Evolutionary conservation across 2,888 invertebrate genomes (phyloP), one percentile per base, ranked within the genome.

Genomic region (Drosophila mimica): DNA sequence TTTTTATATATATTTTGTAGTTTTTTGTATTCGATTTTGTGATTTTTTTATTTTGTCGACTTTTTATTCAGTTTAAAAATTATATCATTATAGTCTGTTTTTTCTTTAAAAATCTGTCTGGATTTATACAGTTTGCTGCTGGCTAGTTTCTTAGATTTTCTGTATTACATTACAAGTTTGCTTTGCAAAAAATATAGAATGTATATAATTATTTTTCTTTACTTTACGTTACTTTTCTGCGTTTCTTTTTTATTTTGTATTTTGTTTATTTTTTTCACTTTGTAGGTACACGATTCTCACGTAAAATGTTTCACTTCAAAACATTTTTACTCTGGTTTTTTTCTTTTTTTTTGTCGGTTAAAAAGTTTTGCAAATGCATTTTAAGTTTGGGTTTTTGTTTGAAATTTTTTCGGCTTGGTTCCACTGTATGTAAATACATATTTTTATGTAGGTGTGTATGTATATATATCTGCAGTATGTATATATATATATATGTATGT

Each of bases 281-380:
- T 79, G 90, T 90, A 88, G 87, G 87, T 88, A 88, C 87, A 88
- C 87, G 90, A 88, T 90, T 88, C 90, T 88, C 87, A 88, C 86
- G 90, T 74, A 54, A 74, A 85, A 88, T 81, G 70, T 87, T 86
- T 60, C 63, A 61, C 73, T 49, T 68, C 65, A 54, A 66, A 87
- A 77, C 71, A 79, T 60, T 66, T 71, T 70, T 68, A 71, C 59
- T 75, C 62, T 61, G 52, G 48, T 30, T 52, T 63, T 60, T 17
- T 51, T 38, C 46, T 56, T n/a, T 52, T 63, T 63, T 61, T 61
- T 67, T 57, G n/a, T n/a, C 53, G 59, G 17, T 59, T 75, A 62
- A 82, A 82, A 69, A 65, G n/a, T 13, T 70, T 66, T 64, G 66
- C 70, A 67, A 67, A 70, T 61, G 60, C 56, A 60, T 52, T 46